Evolutionary conservation across 2,888 invertebrate species (phyloP), one percentile per base, ranked within the genome.

Genomic region (Scaptomyza parva): DNA sequence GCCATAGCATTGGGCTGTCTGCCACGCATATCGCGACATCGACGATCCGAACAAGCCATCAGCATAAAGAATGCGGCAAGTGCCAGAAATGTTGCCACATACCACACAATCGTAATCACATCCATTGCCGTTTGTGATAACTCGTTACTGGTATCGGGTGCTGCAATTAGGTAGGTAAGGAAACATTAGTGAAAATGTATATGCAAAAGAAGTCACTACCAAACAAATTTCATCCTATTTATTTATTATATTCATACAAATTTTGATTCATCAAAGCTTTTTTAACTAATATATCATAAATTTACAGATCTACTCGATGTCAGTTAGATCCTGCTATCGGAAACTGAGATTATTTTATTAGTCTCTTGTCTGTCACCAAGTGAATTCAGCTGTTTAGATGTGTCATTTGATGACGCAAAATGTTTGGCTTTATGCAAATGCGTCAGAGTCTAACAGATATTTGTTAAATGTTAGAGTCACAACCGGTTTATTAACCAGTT

Each of bases 41-140:
- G 81, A 11, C 90, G 82, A 74, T 92, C 91, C 51, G 92, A 92
- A 54, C 91, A 92, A 20, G 91, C 91, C 92, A 92, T 92, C 9
- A 92, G 84, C 62, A 91, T 80, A 59, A 92, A 92, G 74, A 92
- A 92, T 6, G 91, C 91, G 28, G 91, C 89, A 44, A 92, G 62
- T 2, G 91, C 91, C 61, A 92, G 45, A 69, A 91, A 91, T 33
- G 91, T 91, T 39, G 91, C 90, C 69, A 91, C 88, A 75, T 91
- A 91, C 91, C 91, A 91, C 22, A 92, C 85, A 18, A 91, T 88
- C 44, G 91, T 92, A 30, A 91, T 90, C 11, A 91, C 88, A 69
- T 91, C 92, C 91, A 91, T 91, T 61, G 90, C 90, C 30, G 90
- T 88, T 76, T 91, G 89, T 9, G 91, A 90, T 17, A 91, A 72